Evolutionary conservation across 2,797 vertebrate species (phyloP).

Genomic region (Melanitta fusca): DNA sequence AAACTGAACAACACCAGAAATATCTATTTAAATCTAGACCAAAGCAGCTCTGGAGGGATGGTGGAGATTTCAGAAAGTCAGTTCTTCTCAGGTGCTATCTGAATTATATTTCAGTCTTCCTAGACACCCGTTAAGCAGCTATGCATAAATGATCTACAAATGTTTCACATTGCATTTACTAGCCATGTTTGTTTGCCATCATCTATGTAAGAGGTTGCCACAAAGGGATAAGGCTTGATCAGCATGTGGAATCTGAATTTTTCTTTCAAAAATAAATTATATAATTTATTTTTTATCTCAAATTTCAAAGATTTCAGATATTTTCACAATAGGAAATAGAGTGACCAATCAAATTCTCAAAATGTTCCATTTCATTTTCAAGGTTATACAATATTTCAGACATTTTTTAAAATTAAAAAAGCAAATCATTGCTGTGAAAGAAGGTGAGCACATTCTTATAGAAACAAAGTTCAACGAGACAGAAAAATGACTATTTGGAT

Average conservation of each 20-base stretch:
- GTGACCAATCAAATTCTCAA: background rate
- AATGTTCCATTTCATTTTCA: background rate
- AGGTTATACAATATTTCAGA: background rate
- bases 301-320: background rate
- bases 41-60: background rate
- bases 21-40: background rate
- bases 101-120: background rate
- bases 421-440: background rate
- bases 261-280: background rate
- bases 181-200: background rate
- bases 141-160: background rate
- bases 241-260: background rate
- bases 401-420: background rate
- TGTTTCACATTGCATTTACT: background rate
- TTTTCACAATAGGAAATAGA: background rate
- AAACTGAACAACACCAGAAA: background rate
- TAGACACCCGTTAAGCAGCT: background rate
- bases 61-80: slow-evolving; percentile 1
- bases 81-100: background rate
- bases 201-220: background rate
- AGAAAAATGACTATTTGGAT: background rate
- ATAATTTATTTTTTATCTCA: background rate
- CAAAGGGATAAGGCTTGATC: background rate
- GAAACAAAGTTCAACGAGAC: background rate
- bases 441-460: background rate